Base-by-base conservation (phyloP, 2,113 vertebrate genomes). In the Tragelaphus imberbis region DNA sequence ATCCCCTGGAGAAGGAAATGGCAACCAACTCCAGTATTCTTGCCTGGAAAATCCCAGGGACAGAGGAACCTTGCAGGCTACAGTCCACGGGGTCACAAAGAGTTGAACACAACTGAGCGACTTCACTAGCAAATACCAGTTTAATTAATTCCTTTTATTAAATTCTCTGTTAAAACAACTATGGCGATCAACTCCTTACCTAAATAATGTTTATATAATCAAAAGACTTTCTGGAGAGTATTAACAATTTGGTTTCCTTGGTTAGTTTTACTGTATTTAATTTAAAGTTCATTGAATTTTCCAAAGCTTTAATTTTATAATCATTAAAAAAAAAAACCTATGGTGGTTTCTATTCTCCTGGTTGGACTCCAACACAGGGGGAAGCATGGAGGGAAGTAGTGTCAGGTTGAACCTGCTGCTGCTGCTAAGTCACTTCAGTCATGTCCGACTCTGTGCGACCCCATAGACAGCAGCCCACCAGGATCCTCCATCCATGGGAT, bases 121-220 rank as follows among this genome's bases (percentile, higher is more conserved):
- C 68, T 71, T 71, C 68, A 12, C n/a, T 71, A 71, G 59, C 61
- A 84, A 93, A 86, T 47, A 82, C 28, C 6, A 53, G 10, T 55
- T 88, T 95, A 95, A 90, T 77, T 63, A 61, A 97, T 91, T 71
- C 13, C 96, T 79, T 96, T 95, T 85, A 92, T 94, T 96, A 96
- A 93, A 97, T 97, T 90, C 33, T 96, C 94, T 91, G 94, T 93
- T 91, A 97, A 97, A 96, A 93, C 94, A 97, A 91, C 91, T 49
- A 82, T 51, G 47, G 23, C 17, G 59, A 91, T 58, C 65, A 97
- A 53, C 40, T 82, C 30, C 51, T 91, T 84, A 58, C 55, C 77
- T 92, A 75, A 93, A 75, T 92, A 86, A 86, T 77, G 23, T 77
- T 71, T 85, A 81, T 9, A 49, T 79, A 51, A 91, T 79, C 81